phyloP scores from a whole-genome alignment of 2,113 vertebrate species.

The Elaphurus davidianus region DNA sequence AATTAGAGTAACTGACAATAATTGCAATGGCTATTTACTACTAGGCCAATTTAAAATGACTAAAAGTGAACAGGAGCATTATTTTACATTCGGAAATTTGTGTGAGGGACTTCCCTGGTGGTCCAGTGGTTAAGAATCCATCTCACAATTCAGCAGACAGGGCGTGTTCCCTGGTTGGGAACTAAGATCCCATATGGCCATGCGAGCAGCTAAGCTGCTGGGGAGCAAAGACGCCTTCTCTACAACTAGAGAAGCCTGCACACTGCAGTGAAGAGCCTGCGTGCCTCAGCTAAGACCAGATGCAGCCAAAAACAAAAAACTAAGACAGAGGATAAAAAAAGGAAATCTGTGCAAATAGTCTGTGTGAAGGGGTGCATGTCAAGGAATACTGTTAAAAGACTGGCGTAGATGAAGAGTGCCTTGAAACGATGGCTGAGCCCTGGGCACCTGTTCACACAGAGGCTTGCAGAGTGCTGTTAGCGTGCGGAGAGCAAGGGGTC shows the following conservation, averaged over 20 bases:
- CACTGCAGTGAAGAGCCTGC: too few relatives aligned
- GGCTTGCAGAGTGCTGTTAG: not conserved
- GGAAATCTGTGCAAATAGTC: not conserved
- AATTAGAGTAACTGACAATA: not conserved
- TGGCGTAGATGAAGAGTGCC: not conserved
- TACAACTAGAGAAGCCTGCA: too few relatives aligned
- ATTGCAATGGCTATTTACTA: not conserved
- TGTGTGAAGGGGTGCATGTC: not conserved
- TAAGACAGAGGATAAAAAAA: too few relatives aligned
- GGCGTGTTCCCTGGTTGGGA: too few relatives aligned
- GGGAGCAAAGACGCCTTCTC: too few relatives aligned
- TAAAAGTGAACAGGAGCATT: not conserved
- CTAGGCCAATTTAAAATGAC: constrained; percentile 3
- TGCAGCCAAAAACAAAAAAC: too few relatives aligned
- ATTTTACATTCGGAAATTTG: not conserved
- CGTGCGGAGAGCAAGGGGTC: not conserved
- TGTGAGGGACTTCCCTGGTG: too few relatives aligned
- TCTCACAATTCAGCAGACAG: too few relatives aligned
- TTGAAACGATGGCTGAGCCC: not conserved
- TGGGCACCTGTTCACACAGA: not conserved
- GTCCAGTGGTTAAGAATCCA: too few relatives aligned
- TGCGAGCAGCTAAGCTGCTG: too few relatives aligned
- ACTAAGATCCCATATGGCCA: too few relatives aligned
- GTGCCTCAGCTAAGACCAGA: too few relatives aligned
- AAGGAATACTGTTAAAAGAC: not conserved